These are phyloP conservation scores for Calycopis cecrops DNA, from an alignment of 1,140 invertebrate genomes.

Conservation along the genomic window DNA sequence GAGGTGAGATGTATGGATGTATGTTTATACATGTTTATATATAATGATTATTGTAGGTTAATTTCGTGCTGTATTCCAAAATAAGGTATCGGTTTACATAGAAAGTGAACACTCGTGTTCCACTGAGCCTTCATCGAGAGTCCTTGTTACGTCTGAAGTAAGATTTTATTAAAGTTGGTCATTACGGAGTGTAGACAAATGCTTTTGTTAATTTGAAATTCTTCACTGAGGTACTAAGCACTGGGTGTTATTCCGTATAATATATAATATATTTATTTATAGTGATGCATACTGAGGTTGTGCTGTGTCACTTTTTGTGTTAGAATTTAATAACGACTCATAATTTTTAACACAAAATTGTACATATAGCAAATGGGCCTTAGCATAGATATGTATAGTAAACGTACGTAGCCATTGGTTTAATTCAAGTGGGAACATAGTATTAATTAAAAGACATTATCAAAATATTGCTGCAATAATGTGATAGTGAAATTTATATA, in stretches of 20 bases:
- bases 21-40: constrained; percentile 73
- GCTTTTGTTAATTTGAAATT: constrained; percentile 24
- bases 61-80: constrained; percentile 57
- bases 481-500: constrained; percentile 37
- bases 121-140: constrained; percentile 16
- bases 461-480: constrained; percentile 38
- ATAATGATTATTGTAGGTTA: constrained; percentile 72
- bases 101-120: not conserved
- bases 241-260: constrained; percentile 49
- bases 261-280: constrained; percentile 33
- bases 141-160: constrained; percentile 39
- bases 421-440: constrained; percentile 52
- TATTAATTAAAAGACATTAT: constrained; percentile 63
- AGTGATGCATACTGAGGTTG: constrained; percentile 47
- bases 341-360: constrained; percentile 61
- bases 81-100: constrained; percentile 12
- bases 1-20: constrained; percentile 61
- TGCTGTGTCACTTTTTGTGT: constrained; percentile 66
- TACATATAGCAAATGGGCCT: constrained; percentile 70
- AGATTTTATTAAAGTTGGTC: constrained; percentile 13
- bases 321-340: constrained; percentile 25
- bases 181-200: constrained; percentile 9
- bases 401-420: constrained; percentile 47
- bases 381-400: constrained; percentile 64
- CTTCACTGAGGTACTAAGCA: constrained; percentile 61